phyloP scores from a whole-genome alignment of 2,888 invertebrate species.

The Ceraclea dissimilis region DNA sequence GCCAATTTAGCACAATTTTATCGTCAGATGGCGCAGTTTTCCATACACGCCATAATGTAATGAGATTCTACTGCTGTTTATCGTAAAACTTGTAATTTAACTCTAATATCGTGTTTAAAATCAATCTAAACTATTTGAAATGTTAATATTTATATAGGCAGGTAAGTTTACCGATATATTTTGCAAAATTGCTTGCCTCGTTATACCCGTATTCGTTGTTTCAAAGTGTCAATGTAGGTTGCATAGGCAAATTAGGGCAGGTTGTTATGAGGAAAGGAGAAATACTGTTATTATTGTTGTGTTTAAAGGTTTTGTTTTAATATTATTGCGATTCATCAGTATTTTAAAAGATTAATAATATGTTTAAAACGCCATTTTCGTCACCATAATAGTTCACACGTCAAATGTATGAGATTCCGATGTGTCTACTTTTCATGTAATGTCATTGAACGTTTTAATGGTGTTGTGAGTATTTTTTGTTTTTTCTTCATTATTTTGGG shows the following conservation, averaged over 20 bases:
- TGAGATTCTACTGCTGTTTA: conserved; percentile 19
- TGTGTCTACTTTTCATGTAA: conserved; percentile 1
- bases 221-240: conserved; percentile 22
- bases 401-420: not conserved
- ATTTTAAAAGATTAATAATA: too few relatives aligned
- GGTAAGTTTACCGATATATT: conserved; percentile 15
- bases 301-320: not conserved
- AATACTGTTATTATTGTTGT: conserved; percentile 16
- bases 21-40: conserved; percentile 22
- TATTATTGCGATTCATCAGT: not conserved
- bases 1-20: conserved; percentile 18
- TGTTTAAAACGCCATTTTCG: too few relatives aligned
- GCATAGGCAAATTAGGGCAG: conserved; percentile 22
- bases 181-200: not conserved
- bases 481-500: not conserved
- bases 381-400: too few relatives aligned
- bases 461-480: conserved; percentile 5
- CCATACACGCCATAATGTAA: conserved; percentile 24
- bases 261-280: conserved; percentile 20
- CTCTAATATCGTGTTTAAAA: conserved; percentile 10
- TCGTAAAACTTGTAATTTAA: conserved; percentile 18
- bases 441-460: conserved; percentile 13
- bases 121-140: conserved; percentile 10
- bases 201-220: conserved; percentile 10
- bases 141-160: conserved; percentile 13